Evolutionary conservation across 2,888 invertebrate species (phyloP).

Genomic region (Limnephilus marmoratus): DNA sequence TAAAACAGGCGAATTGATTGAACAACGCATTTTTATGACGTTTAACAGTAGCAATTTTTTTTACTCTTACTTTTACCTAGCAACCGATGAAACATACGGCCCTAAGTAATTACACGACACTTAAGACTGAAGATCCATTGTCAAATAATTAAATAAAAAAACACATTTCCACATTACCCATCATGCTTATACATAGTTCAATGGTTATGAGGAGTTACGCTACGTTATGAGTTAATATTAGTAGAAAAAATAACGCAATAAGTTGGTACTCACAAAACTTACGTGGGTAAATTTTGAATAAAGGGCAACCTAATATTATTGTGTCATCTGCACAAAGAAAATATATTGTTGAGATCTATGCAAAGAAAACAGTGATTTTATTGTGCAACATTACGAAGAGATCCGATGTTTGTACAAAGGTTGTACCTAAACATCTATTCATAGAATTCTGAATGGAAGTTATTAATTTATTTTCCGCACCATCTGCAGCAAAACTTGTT

Average conservation of each 20-base stretch:
- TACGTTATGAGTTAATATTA: neutral
- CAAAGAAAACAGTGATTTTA: neutral
- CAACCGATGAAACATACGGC: no score
- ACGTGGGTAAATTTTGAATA: neutral
- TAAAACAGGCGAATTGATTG: no score
- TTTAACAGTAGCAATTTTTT: no score
- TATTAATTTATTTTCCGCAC: neutral
- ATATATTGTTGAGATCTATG: neutral
- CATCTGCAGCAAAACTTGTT: slow-evolving; percentile 2
- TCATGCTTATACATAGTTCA: neutral
- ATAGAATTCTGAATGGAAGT: neutral
- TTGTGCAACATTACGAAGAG: neutral
- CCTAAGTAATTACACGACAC: neutral
- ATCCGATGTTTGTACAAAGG: neutral
- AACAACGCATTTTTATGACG: no score
- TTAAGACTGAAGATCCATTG: neutral
- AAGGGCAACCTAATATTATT: neutral
- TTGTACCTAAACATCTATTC: neutral
- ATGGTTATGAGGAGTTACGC: neutral
- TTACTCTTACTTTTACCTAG: no score
- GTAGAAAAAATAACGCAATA: neutral
- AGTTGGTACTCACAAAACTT: neutral
- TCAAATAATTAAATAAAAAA: neutral
- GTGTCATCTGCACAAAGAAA: neutral
- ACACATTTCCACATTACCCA: neutral